A percentile compares a stretch with the other conserved stretches of the same genome.
These are phyloP conservation scores for Mormyrus lacerda DNA, from an alignment of 2,113 vertebrate genomes.

Conservation along the genomic window DNA sequence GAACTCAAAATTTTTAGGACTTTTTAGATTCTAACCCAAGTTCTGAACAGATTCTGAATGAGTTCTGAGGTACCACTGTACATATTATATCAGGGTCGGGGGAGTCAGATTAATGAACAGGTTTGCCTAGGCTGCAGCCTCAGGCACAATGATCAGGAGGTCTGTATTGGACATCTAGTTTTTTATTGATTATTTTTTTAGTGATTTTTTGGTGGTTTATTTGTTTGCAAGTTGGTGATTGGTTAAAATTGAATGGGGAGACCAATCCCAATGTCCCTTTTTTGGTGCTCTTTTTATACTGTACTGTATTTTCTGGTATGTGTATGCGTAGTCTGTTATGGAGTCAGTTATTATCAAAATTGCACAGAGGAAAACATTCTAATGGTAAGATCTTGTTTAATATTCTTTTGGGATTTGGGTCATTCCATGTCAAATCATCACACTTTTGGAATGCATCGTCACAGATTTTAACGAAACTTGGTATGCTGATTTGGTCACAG, in stretches of 20 bases:
- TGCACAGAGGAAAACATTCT: background rate
- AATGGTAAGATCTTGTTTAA: background rate
- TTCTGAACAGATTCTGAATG: too few relatives aligned
- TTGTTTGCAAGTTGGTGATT: background rate
- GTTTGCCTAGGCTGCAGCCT: too few relatives aligned
- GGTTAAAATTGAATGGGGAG: background rate
- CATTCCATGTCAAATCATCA: too few relatives aligned
- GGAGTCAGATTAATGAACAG: too few relatives aligned
- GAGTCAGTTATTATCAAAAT: background rate
- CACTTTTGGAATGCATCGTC: too few relatives aligned
- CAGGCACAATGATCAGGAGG: background rate
- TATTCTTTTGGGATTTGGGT: background rate
- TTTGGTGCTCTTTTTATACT: background rate
- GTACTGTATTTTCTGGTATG: background rate
- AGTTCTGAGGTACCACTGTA: too few relatives aligned
- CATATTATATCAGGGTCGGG: too few relatives aligned
- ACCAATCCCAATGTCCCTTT: background rate
- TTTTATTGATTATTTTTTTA: background rate
- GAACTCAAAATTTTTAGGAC: too few relatives aligned
- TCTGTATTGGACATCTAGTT: background rate
- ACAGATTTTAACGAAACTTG: too few relatives aligned
- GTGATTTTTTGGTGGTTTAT: background rate
- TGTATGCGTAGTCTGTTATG: background rate
- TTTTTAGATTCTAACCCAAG: too few relatives aligned
- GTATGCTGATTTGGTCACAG: too few relatives aligned